phyloP scores from a whole-genome alignment of 2,797 vertebrate species.

The Esox masquinongy region DNA sequence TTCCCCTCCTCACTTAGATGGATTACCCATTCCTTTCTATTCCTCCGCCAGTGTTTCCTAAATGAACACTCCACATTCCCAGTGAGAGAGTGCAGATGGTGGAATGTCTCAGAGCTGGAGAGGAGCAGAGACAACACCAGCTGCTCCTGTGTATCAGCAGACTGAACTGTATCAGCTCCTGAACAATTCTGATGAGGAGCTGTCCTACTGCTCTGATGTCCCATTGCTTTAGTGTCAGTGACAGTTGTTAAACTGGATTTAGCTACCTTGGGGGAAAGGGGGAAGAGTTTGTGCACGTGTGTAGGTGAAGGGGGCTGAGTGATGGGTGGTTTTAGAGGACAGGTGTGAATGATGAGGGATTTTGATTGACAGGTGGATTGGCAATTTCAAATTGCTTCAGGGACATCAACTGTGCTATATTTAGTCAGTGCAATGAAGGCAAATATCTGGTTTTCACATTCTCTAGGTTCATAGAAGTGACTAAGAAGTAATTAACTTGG shows the following conservation, averaged over 20 bases:
- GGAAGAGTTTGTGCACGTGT: not conserved
- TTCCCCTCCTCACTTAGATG: not conserved
- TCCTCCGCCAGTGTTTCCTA: slow-evolving; percentile 1
- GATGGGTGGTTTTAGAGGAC: not conserved
- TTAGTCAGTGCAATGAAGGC: not conserved
- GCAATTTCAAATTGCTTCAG: slow-evolving; percentile 38
- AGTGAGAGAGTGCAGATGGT: not conserved
- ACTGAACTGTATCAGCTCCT: no score
- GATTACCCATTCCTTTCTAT: not conserved
- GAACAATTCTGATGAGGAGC: not conserved
- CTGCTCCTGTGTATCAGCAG: not conserved
- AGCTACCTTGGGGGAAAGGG: not conserved
- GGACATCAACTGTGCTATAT: slow-evolving; percentile 22
- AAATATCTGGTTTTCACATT: not conserved
- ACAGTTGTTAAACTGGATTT: not conserved
- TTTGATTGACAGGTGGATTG: slow-evolving; percentile 39
- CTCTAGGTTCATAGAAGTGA: not conserved
- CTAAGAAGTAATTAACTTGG: not conserved
- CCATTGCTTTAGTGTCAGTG: not conserved
- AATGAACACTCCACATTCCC: not conserved
- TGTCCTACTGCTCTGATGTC: not conserved
- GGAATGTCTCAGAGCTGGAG: not conserved
- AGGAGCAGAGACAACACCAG: not conserved
- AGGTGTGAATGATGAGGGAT: slow-evolving; percentile 34
- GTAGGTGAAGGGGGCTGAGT: not conserved